These are phyloP conservation scores for Porites lobata DNA, from an alignment of 92 coral and sea anemone genomes.

Conservation along the genomic window DNA sequence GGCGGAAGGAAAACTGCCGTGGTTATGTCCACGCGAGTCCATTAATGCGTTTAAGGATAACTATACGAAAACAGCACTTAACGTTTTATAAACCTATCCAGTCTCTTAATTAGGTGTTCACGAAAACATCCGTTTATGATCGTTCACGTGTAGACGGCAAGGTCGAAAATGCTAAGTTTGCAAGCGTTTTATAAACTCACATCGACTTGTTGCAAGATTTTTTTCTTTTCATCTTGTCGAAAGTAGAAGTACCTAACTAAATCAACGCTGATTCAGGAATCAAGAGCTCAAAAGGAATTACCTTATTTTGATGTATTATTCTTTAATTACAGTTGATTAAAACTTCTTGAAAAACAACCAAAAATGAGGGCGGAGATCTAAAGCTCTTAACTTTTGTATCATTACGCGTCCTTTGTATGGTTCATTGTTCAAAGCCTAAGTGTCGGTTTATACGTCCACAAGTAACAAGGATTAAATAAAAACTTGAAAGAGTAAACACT, in stretches of 20 bases:
- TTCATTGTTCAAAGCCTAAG: too few species aligned
- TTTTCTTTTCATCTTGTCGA: neutral
- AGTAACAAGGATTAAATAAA: too few species aligned
- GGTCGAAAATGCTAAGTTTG: constrained; percentile 29
- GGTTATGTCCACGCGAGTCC: neutral
- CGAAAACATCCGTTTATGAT: neutral
- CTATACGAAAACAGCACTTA: too few species aligned
- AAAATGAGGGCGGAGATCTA: neutral
- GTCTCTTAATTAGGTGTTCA: neutral
- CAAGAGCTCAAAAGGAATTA: constrained; percentile 29
- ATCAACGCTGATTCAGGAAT: constrained; percentile 10
- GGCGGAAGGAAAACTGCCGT: constrained; percentile 16
- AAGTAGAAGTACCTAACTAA: constrained; percentile 5
- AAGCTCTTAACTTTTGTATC: neutral
- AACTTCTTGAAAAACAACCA: constrained; percentile 27
- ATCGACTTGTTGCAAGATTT: neutral
- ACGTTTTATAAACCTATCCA: too few species aligned
- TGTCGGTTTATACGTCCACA: too few species aligned
- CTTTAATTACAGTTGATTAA: constrained; percentile 23
- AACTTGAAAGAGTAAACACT: too few species aligned
- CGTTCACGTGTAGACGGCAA: constrained; percentile 18
- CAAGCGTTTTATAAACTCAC: constrained; percentile 1
- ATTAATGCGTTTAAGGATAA: neutral
- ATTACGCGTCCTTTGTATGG: neutral
- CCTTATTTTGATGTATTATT: constrained; percentile 20